Conservation (phyloP, 2,113 vertebrate species). For the Muscicapa adusta region DNA sequence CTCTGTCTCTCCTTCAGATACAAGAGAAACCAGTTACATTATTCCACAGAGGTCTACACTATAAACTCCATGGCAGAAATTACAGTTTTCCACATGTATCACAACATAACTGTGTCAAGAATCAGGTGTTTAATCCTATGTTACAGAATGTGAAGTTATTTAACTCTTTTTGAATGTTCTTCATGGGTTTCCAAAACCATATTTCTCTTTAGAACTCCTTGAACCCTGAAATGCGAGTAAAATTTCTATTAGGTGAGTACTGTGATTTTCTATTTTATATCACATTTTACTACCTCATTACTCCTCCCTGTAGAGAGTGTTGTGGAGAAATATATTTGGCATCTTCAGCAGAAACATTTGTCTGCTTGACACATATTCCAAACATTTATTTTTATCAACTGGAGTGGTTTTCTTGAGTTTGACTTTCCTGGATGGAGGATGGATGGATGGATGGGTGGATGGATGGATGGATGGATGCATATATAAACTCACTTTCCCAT, state of each 20-base stretch:
- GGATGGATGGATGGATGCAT: not conserved
- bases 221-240: not conserved
- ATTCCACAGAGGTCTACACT: not conserved
- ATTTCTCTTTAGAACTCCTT: not conserved
- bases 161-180: not conserved
- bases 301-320: not conserved
- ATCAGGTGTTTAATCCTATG: not conserved
- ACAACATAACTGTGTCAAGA: not conserved
- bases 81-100: not conserved
- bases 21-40: not conserved
- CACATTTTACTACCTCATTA: not conserved
- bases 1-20: not conserved
- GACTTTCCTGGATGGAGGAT: not conserved
- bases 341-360: not conserved
- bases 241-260: not conserved
- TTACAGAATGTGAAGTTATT: not conserved
- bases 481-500: not conserved
- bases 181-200: not conserved
- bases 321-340: not conserved
- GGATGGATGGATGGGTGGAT: not conserved
- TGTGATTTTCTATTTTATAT: not conserved
- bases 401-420: not conserved
- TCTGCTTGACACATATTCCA: not conserved
- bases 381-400: not conserved
- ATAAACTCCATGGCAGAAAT: not conserved